Evolutionary conservation across 2,113 vertebrate species (phyloP), one percentile per base, ranked within the genome.

Genomic region (Hemiscyllium ocellatum): DNA sequence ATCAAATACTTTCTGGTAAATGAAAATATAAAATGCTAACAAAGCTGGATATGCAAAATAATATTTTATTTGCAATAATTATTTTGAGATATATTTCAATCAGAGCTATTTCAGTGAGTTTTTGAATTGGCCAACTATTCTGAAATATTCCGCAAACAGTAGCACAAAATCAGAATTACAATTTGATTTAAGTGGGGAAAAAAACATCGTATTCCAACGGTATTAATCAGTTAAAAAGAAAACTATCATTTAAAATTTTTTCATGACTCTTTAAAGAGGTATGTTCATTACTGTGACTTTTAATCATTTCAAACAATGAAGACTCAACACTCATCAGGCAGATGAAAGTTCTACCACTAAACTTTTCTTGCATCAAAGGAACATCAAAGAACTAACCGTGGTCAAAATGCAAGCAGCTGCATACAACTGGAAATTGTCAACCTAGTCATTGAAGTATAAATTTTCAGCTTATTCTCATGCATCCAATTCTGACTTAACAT

Each of bases 201-300:
- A 93, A 66, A 66, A 37, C 37, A 93, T 68, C 66, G 37, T 93
- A 19, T 22, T 20, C 61, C 61, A 66, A 93, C 37, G 17, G 37
- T 61, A 91, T 65, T 90, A 61, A 89, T 91, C 52, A 91, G 52
- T 91, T 24, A 89, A 15, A 91, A 91, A 26, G 33, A 66, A 93
- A 68, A 22, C 1, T 0, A 83, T 17, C 3, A 20, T 93, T 93
- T 68, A 4, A 68, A 66, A 61, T 90, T 93, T 8, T 37, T 66
- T 66, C 7, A 0, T 2, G 2, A 15, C 1, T 61, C n/a, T 78
- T 33, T 76, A 29, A 76, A 76, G 37, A 37, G 12, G 26, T n/a
- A 76, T 29, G 29, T 47, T 87, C 42, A 87, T 87, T 26, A 12
- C 69, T 94, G 42, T 72, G 37, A 37, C 68, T 95, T 26, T 10